A percentile compares a stretch with the other conserved stretches of the same genome.
These are phyloP conservation scores for Ennomos erosarius DNA, from an alignment of 2,888 invertebrate genomes.

Conservation along the genomic window DNA sequence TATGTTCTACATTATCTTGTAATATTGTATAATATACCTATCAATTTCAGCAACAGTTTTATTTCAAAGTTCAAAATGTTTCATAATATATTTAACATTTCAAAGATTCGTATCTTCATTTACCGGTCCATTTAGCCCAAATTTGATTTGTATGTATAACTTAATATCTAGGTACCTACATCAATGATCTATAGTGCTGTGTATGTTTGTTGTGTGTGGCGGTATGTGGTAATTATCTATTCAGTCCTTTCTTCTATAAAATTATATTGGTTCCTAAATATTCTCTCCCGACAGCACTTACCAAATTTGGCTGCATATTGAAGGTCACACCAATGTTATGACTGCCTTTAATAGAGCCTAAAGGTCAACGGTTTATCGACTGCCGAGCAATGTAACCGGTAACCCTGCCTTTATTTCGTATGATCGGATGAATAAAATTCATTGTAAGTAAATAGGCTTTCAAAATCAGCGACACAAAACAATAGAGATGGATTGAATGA, in stretches of 20 bases:
- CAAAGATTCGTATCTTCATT: no score
- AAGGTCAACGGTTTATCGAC: slow-evolving; percentile 25
- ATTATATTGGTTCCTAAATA: background rate
- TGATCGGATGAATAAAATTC: background rate
- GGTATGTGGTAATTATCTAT: no score
- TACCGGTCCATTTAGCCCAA: no score
- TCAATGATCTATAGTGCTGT: no score
- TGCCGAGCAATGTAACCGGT: slow-evolving; percentile 15
- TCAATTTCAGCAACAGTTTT: no score
- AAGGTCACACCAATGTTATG: slow-evolving; percentile 21
- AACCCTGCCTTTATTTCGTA: background rate
- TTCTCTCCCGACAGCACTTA: slow-evolving; percentile 23
- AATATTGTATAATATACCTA: no score
- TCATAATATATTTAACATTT: no score
- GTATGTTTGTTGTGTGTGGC: no score
- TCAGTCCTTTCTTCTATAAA: slow-evolving; percentile 6
- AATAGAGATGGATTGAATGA: slow-evolving; percentile 13
- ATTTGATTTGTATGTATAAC: no score
- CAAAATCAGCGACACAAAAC: slow-evolving; percentile 2
- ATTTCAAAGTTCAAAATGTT: no score
- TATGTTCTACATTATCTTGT: no score
- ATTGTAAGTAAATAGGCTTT: slow-evolving; percentile 2
- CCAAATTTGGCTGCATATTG: slow-evolving; percentile 14
- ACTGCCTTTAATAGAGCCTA: slow-evolving; percentile 1
- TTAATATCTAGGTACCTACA: no score